Evolutionary conservation across 2,888 invertebrate genomes (phyloP).

Genomic region (Dorcus parallelipipedus): DNA sequence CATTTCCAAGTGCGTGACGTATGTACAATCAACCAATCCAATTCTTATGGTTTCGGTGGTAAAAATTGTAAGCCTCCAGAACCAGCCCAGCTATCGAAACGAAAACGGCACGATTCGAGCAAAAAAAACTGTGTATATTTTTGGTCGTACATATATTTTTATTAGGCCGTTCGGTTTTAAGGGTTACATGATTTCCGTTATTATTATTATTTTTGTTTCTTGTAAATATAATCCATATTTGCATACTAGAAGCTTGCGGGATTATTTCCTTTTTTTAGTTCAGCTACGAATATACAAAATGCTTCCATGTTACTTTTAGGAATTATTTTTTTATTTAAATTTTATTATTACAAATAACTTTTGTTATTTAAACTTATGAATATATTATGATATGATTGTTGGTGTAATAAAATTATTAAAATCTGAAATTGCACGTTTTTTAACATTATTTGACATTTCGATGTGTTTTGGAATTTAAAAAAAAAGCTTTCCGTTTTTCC

Average conservation of each 20-base stretch:
- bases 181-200: not conserved
- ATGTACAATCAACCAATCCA: no score
- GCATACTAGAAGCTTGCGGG: conserved; percentile 40
- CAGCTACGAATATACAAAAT: conserved; percentile 42
- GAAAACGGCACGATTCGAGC: no score
- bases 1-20: no score
- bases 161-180: conserved; percentile 4
- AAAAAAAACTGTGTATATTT: not conserved
- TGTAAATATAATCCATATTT: conserved; percentile 37
- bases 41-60: no score
- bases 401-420: conserved; percentile 50
- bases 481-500: no score
- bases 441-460: not conserved
- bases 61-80: no score
- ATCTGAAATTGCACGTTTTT: conserved; percentile 11
- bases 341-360: conserved; percentile 48
- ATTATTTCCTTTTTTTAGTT: conserved; percentile 33
- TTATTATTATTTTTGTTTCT: conserved; percentile 33
- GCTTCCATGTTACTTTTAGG: conserved; percentile 45
- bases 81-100: no score
- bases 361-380: conserved; percentile 51
- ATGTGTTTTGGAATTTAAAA: no score
- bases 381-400: conserved; percentile 52
- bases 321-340: conserved; percentile 43
- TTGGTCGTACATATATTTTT: not conserved